These are phyloP conservation scores for Scomberomorus guttatus DNA, from an alignment of 2,797 vertebrate genomes.

Conservation along the genomic window DNA sequence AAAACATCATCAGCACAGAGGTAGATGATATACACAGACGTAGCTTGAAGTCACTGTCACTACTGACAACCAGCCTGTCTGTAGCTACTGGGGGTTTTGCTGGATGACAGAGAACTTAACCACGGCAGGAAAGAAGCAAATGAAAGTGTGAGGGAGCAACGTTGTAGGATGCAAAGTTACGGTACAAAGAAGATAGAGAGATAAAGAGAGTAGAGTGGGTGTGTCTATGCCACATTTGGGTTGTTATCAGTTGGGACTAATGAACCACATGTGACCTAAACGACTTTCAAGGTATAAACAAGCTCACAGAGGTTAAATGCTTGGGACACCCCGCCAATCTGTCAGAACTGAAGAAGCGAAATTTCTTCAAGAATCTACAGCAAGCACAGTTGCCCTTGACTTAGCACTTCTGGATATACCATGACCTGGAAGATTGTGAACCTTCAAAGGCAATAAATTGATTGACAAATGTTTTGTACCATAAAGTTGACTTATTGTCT, in stretches of 20 bases:
- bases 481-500: not conserved
- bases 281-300: too few species aligned
- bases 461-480: not conserved
- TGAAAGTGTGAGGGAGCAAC: conserved; percentile 5
- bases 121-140: conserved; percentile 24
- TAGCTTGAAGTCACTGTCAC: conserved; percentile 45
- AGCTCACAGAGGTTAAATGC: too few species aligned
- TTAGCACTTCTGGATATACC: too few species aligned
- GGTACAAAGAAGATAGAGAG: not conserved
- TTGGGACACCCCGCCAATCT: too few species aligned
- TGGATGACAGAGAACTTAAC: conserved; percentile 62
- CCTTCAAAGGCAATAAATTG: too few species aligned
- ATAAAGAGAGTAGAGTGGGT: not conserved
- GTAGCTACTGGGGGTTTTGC: conserved; percentile 50
- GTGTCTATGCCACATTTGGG: not conserved
- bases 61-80: conserved; percentile 45
- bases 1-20: conserved; percentile 74
- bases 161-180: conserved; percentile 19
- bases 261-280: too few species aligned
- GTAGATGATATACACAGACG: too few species aligned
- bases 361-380: too few species aligned
- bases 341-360: too few species aligned
- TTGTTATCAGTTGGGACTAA: too few species aligned
- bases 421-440: too few species aligned
- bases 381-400: too few species aligned